Conservation (phyloP, 2,113 vertebrate genomes). For the Colossoma macropomum region DNA sequence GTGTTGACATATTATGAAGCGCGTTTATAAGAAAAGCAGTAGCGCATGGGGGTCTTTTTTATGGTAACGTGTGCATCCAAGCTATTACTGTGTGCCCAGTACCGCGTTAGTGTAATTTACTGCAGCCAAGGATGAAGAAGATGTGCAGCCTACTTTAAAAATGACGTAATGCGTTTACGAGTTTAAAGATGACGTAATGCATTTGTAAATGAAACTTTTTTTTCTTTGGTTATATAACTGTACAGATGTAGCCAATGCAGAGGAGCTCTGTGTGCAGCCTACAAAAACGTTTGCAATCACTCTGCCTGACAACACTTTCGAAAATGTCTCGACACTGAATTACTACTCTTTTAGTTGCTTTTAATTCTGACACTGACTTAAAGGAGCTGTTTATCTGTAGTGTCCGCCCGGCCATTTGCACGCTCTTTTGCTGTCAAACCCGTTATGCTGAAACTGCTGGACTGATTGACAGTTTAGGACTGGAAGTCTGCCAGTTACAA, state of each 20-base stretch:
- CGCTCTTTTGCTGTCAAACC: background rate
- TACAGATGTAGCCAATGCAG: background rate
- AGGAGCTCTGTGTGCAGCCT: background rate
- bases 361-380: background rate
- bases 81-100: background rate
- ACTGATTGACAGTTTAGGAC: slow-evolving; percentile 47
- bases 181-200: slow-evolving; percentile 10
- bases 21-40: background rate
- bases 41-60: background rate
- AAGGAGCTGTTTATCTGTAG: background rate
- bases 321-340: background rate
- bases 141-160: background rate
- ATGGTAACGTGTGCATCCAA: too few species aligned
- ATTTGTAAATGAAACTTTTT: background rate
- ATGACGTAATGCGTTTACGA: slow-evolving; percentile 15
- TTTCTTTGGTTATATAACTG: background rate
- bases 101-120: background rate
- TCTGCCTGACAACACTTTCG: background rate
- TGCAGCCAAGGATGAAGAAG: background rate
- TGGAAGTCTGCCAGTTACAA: slow-evolving; percentile 35
- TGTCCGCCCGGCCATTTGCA: background rate
- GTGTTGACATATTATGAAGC: background rate
- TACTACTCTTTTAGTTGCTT: background rate
- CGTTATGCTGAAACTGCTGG: background rate
- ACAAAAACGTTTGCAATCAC: background rate